A percentile compares a stretch with the other conserved stretches of the same genome.
Conservation (phyloP, 1,140 invertebrate species). For the Trichomalopsis sarcophagae region DNA sequence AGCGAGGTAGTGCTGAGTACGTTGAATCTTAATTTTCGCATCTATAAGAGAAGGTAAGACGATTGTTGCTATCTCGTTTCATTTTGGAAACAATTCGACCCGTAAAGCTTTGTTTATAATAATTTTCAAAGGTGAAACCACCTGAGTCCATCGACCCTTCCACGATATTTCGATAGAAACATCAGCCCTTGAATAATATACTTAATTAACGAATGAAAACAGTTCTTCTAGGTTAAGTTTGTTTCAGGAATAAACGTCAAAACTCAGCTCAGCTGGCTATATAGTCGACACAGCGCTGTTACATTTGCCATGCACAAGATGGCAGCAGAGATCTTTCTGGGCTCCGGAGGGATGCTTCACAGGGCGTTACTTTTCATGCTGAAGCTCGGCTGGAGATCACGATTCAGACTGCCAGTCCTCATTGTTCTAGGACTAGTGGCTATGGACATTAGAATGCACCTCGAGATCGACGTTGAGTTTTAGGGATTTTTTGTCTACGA, state of each 20-base stretch:
- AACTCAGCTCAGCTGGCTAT: not conserved
- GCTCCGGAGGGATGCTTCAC: slow-evolving; percentile 66
- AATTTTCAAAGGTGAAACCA: not conserved
- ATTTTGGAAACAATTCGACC: not conserved
- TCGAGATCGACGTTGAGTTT: slow-evolving; percentile 74
- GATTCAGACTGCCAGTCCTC: slow-evolving; percentile 76
- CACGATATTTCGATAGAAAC: no score
- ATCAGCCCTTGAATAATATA: no score
- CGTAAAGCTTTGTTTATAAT: not conserved
- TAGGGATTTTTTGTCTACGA: slow-evolving; percentile 6
- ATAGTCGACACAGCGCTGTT: not conserved
- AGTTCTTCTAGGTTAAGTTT: slow-evolving; percentile 25
- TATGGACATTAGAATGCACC: slow-evolving; percentile 76
- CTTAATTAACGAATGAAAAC: not conserved
- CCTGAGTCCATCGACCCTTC: no score
- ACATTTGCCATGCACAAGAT: slow-evolving; percentile 55
- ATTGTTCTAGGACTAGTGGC: slow-evolving; percentile 76
- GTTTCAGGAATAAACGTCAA: slow-evolving; percentile 11
- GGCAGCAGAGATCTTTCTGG: slow-evolving; percentile 62
- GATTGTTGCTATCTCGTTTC: not conserved
- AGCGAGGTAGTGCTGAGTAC: not conserved
- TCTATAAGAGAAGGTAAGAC: not conserved
- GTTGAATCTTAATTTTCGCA: not conserved
- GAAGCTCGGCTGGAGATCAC: slow-evolving; percentile 77
- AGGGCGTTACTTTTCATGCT: slow-evolving; percentile 75